Base-by-base conservation (phyloP, 2,797 vertebrate genomes). In the Esox lucius region DNA sequence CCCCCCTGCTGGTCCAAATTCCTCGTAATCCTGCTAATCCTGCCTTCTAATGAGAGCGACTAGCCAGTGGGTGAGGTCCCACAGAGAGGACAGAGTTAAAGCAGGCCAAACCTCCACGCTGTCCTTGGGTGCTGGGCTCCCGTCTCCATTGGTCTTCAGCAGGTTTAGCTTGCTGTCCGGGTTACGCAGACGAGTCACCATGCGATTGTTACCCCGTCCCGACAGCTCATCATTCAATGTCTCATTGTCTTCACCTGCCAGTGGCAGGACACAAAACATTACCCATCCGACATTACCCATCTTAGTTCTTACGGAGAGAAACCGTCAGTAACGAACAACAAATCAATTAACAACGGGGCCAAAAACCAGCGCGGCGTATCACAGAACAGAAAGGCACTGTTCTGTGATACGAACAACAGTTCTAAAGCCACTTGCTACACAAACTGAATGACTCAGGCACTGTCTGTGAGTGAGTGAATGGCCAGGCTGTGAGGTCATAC, bases 91-190 rank as follows among this genome's bases (percentile, higher is more conserved):
- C 26, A 26, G 15, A 22, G 12, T 24, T 62, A 12, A 62, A 22
- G 26, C 22, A 26, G 26, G 91, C 19, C 93, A 93, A 86, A 99
- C 97, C 96, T 98, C 97, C 93, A 95, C 96, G 91, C 94, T 92
- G 87, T 94, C 93, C 92, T 93, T 95, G 86, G 91, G 89, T 15
- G 88, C 90, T 80, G 94, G 96, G 90, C 94, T 94, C 83, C 93
- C 91, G 85, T 96, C 95, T 49, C 22, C 94, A 94, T 39, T 91
- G 91, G 73, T 94, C 90, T 94, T 95, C 78, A 94, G 87, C 81
- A 95, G 95, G 88, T 94, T 95, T 72, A 96, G 90, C 84, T 96
- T 96, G 91, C 95, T 96, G 5, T 96, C 95, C 19, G 95, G 95
- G 79, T 96, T 96, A 78, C 94, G 91, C 81, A 96, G 82, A 31